Conservation (phyloP, 2,113 vertebrate species). For the Vicugna pacos region DNA sequence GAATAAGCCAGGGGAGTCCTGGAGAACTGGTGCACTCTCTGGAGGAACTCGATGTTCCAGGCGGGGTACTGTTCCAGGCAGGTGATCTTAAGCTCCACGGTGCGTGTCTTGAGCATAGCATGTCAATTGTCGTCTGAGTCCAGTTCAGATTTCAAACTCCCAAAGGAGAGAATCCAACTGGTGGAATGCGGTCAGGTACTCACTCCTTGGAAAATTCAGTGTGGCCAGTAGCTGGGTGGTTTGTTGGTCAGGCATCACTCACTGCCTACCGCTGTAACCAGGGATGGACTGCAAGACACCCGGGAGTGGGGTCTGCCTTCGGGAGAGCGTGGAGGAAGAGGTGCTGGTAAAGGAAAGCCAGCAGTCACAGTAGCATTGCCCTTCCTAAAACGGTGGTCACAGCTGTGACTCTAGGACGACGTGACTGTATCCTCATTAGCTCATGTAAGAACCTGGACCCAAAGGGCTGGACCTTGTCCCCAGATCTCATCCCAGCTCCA, state of each 20-base stretch:
- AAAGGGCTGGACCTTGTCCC: not conserved
- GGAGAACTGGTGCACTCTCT: too few species aligned
- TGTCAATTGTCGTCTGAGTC: too few species aligned
- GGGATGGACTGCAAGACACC: not conserved
- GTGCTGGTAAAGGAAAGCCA: not conserved
- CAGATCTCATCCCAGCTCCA: not conserved
- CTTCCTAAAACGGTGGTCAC: not conserved
- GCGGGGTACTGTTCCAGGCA: too few species aligned
- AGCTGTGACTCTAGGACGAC: not conserved
- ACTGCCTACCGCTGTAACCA: not conserved
- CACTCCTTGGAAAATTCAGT: not conserved
- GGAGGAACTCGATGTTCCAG: too few species aligned
- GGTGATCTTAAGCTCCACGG: too few species aligned
- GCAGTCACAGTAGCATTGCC: too few species aligned
- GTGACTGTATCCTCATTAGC: not conserved
- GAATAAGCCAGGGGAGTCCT: too few species aligned
- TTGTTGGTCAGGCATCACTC: not conserved
- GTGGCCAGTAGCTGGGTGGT: not conserved
- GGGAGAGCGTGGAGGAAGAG: not conserved
- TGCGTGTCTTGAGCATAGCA: too few species aligned
- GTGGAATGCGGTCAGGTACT: not conserved
- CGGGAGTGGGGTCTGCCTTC: not conserved
- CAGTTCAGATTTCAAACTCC: not conserved
- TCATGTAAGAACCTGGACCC: not conserved
- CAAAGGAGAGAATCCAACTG: not conserved